A percentile compares a stretch with the other conserved stretches of the same genome.
Evolutionary conservation across 1,140 invertebrate species (phyloP).

Genomic region (Ceratosolen solmsi): DNA sequence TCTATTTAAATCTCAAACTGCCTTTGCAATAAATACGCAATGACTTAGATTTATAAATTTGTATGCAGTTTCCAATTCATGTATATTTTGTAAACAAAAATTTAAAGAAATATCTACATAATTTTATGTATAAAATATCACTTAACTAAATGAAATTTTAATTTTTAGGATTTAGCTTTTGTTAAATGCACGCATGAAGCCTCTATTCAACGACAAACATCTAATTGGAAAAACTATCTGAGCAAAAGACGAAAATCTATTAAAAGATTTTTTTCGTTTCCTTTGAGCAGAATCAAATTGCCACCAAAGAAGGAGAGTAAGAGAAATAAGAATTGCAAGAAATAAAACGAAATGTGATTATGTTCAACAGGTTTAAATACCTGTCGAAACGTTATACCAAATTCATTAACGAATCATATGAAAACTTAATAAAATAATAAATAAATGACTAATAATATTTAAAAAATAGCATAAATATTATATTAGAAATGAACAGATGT

Average conservation of each 20-base stretch:
- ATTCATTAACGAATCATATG: constrained; percentile 40
- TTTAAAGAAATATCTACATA: too few relatives aligned
- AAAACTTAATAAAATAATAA: constrained; percentile 26
- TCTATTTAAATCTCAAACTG: too few relatives aligned
- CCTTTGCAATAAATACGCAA: too few relatives aligned
- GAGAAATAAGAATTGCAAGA: constrained; percentile 27
- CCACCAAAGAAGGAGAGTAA: constrained; percentile 67
- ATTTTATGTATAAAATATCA: too few relatives aligned
- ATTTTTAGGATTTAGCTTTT: constrained; percentile 47
- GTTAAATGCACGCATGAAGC: constrained; percentile 44
- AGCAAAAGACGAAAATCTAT: constrained; percentile 72
- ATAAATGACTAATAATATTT: constrained; percentile 12
- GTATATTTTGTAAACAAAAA: too few relatives aligned
- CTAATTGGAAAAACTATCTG: constrained; percentile 59
- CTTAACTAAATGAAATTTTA: not conserved
- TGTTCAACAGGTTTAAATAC: constrained; percentile 13
- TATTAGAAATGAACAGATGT: constrained; percentile 35
- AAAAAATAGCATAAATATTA: constrained; percentile 20
- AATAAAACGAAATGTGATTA: constrained; percentile 49
- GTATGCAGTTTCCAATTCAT: too few relatives aligned
- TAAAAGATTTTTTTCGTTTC: constrained; percentile 71
- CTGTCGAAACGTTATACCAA: constrained; percentile 47
- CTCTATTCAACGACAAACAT: constrained; percentile 9
- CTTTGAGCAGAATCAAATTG: constrained; percentile 74
- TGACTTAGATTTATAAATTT: too few relatives aligned